Evolutionary conservation across 2,888 invertebrate genomes (phyloP).

Genomic region (Mycogona germanica): DNA sequence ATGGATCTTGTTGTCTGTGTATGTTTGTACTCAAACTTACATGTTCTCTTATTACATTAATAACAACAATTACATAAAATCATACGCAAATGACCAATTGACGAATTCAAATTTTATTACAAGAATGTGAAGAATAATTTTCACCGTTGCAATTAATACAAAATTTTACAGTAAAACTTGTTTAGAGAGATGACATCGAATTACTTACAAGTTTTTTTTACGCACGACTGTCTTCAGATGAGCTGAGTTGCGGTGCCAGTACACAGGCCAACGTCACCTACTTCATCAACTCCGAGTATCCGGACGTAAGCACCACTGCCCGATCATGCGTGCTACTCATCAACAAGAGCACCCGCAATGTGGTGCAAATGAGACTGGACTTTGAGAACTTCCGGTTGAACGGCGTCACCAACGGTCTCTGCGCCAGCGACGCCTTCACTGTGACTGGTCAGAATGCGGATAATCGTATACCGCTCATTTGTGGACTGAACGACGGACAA

Average conservation of each 20-base stretch:
- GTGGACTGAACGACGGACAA: slow-evolving; percentile 28
- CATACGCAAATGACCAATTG: not conserved
- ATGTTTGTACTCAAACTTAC: slow-evolving; percentile 36
- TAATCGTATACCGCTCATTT: slow-evolving; percentile 27
- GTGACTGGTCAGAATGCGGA: slow-evolving; percentile 26
- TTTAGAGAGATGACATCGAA: no score
- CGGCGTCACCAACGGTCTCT: slow-evolving; percentile 27
- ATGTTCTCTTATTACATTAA: not conserved
- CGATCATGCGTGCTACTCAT: slow-evolving; percentile 76
- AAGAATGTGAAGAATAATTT: slow-evolving; percentile 3
- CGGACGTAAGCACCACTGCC: slow-evolving; percentile 59
- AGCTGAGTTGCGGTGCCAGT: slow-evolving; percentile 63
- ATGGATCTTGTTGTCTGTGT: slow-evolving; percentile 72
- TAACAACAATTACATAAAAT: not conserved
- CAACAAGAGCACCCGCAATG: slow-evolving; percentile 58
- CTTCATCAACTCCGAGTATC: slow-evolving; percentile 73
- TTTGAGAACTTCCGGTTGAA: slow-evolving; percentile 27
- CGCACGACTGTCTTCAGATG: slow-evolving; percentile 43
- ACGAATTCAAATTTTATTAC: not conserved
- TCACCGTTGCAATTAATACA: no score
- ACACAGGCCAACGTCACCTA: slow-evolving; percentile 71
- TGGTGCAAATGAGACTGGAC: slow-evolving; percentile 54
- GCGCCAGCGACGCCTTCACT: slow-evolving; percentile 27
- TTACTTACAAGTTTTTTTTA: not conserved
- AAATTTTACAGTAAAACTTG: no score